Evolutionary conservation across 2,888 invertebrate species (phyloP).

Genomic region (Drosophila mimica): DNA sequence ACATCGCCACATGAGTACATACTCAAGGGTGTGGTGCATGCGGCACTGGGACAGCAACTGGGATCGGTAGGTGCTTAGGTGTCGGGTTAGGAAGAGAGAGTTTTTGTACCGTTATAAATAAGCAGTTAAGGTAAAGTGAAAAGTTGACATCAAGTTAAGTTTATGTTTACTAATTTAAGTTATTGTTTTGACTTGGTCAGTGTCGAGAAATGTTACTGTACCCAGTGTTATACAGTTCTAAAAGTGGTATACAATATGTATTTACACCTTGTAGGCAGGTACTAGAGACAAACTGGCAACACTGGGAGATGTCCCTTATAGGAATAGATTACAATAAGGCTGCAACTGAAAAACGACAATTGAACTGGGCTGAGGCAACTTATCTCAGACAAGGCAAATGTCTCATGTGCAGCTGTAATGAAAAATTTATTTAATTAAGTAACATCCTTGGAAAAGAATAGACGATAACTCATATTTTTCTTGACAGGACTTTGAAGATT

Average conservation of each 20-base stretch:
- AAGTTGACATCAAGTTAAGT: background rate
- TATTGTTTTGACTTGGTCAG: background rate
- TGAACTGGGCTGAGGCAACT: background rate
- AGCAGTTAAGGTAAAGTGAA: background rate
- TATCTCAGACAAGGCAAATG: background rate
- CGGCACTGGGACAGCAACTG: conserved; percentile 95
- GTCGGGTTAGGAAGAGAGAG: background rate
- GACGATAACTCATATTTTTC: background rate
- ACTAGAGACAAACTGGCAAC: background rate
- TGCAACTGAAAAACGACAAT: background rate
- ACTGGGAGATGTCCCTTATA: background rate
- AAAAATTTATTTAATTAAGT: background rate
- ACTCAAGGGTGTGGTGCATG: conserved; percentile 97
- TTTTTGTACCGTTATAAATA: too few relatives aligned
- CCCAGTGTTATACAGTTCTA: background rate
- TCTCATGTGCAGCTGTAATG: background rate
- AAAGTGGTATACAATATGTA: background rate
- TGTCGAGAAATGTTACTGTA: background rate
- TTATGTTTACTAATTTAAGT: background rate
- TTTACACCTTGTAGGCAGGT: background rate
- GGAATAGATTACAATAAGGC: background rate
- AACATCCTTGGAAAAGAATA: background rate
- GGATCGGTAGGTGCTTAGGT: conserved; percentile 88
- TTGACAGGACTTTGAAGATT: too few relatives aligned
- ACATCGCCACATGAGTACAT: conserved; percentile 98